Evolutionary conservation across 1,140 invertebrate genomes (phyloP).

Genomic region (Drosophila lini): DNA sequence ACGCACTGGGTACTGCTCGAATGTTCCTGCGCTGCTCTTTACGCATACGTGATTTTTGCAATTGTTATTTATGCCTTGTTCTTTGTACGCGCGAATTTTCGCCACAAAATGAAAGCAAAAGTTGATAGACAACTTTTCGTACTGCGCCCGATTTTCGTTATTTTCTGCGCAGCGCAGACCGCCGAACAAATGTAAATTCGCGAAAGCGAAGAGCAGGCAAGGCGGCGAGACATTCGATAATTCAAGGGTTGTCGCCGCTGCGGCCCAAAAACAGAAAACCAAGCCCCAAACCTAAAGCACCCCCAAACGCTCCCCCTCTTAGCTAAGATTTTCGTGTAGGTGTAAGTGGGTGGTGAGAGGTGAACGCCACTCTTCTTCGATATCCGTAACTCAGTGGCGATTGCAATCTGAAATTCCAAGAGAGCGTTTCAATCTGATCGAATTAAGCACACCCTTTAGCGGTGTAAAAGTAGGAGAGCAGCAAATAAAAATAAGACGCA

Average conservation of each 20-base stretch:
- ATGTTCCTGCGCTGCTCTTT: slow-evolving; percentile 40
- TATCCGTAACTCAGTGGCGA: not conserved
- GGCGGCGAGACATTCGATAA: slow-evolving; percentile 45
- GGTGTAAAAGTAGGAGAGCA: slow-evolving; percentile 7
- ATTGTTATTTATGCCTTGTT: slow-evolving; percentile 63
- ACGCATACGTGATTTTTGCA: slow-evolving; percentile 77
- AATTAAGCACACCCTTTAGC: slow-evolving; percentile 1
- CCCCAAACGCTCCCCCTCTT: slow-evolving; percentile 9
- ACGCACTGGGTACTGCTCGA: slow-evolving; percentile 8
- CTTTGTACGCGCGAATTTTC: slow-evolving; percentile 67
- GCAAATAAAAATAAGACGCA: slow-evolving; percentile 68
- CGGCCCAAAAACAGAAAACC: slow-evolving; percentile 14
- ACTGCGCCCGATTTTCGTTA: slow-evolving; percentile 47
- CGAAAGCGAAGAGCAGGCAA: slow-evolving; percentile 16
- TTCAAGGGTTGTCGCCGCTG: slow-evolving; percentile 50
- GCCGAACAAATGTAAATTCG: slow-evolving; percentile 30
- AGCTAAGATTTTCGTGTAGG: not conserved
- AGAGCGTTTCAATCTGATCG: not conserved
- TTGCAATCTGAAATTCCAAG: not conserved
- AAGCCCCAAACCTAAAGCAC: slow-evolving; percentile 4
- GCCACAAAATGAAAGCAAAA: slow-evolving; percentile 83
- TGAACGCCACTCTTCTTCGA: slow-evolving; percentile 2
- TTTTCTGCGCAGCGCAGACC: slow-evolving; percentile 49
- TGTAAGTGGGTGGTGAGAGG: not conserved
- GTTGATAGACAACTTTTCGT: slow-evolving; percentile 78